Evolutionary conservation across 1,140 invertebrate genomes (phyloP), one percentile per base, ranked within the genome.

Genomic region (Tribolium castaneum): DNA sequence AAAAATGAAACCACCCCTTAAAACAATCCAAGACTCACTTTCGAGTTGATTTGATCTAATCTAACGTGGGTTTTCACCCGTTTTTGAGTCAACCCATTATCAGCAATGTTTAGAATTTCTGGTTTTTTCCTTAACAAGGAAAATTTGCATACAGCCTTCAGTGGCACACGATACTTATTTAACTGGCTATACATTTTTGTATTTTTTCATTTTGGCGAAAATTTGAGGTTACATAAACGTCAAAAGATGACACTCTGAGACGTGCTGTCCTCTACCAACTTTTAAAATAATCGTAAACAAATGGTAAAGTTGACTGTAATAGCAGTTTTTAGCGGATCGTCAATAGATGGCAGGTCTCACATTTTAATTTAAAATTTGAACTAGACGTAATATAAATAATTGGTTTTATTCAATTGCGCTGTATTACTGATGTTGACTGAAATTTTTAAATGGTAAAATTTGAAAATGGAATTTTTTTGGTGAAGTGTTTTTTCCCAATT

Each of bases 171-270:
- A 10, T 52, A 54, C 30, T 35, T 52, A 49, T 74, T 9, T 34
- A 54, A 52, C 10, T 19, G 13, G 14, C 72, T 54, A 54, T 75
- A 22, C 49, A 35, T 54, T 75, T 52, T 75, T 75, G 14, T 34
- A 51, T 51, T 75, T 54, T 75, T 75, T 54, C 49, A 22, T 54
- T 54, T 51, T 75, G 34, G 22, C 30, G 56, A 2, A 72, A 72
- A 16, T 39, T 72, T 72, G n/a, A 72, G 70, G 70, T 72, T 72
- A 72, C 49, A 39, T 72, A 30, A 34, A 34, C 16, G 22, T 30
- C 59, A 66, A 19, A 30, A 66, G 6, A 6, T 12, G 25, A 30
- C 25, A 30, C 1, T 19, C 16, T 2, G 16, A 2, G 16, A 19
- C 16, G 25, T 30, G 6, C 4, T 30, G 3, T 3, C 25, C 16